These are phyloP conservation scores for Lanius collurio DNA, from an alignment of 2,113 vertebrate species.

Conservation along the genomic window DNA sequence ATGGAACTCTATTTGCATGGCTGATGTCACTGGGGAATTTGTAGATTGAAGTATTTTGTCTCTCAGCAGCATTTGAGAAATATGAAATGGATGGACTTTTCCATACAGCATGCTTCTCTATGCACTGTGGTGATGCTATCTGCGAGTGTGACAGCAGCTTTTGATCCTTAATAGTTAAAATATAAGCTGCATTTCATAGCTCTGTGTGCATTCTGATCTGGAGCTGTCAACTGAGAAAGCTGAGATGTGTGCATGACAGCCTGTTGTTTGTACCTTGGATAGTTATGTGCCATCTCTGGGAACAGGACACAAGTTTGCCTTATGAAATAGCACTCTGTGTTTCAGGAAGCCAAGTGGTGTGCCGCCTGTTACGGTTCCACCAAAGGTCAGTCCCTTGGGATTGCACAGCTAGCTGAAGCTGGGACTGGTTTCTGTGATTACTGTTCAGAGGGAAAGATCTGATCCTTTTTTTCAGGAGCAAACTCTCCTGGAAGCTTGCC, in stretches of 20 bases:
- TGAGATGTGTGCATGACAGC: background rate
- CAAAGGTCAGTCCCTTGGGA: background rate
- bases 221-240: background rate
- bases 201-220: background rate
- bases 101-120: background rate
- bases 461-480: background rate
- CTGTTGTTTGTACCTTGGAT: background rate
- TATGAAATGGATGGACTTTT: background rate
- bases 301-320: background rate
- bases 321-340: background rate
- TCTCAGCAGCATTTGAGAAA: background rate
- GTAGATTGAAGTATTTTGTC: background rate
- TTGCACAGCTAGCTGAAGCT: background rate
- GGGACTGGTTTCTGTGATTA: background rate
- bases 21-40: background rate
- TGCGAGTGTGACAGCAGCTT: background rate
- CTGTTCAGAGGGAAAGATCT: background rate
- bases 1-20: rapidly evolving
- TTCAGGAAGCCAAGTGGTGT: background rate
- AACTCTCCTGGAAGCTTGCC: background rate
- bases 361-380: rapidly evolving
- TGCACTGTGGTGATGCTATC: background rate
- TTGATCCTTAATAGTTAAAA: background rate
- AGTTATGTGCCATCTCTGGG: background rate
- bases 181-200: background rate